Evolutionary conservation across 2,888 invertebrate genomes (phyloP).

Genomic region (Drosophila tripunctata): DNA sequence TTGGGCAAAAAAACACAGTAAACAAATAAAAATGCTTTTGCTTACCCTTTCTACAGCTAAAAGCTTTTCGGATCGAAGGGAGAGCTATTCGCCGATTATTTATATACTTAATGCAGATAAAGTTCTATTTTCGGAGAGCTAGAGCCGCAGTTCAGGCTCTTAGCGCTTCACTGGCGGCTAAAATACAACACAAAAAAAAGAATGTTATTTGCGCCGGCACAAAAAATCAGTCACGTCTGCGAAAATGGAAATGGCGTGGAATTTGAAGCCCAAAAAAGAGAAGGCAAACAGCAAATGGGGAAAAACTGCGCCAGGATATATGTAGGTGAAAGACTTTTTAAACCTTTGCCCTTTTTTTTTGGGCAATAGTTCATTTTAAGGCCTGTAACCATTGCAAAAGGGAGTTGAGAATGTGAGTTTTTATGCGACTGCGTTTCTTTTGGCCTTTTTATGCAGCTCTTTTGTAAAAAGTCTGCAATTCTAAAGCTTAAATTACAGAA

Average conservation of each 20-base stretch:
- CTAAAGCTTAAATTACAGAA: background rate
- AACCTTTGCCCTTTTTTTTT: background rate
- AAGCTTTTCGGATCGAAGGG: conserved; percentile 48
- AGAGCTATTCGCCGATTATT: conserved; percentile 43
- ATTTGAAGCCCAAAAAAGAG: conserved; percentile 43
- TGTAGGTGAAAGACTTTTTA: conserved; percentile 24
- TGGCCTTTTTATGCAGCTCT: too few species aligned
- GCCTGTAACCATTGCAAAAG: background rate
- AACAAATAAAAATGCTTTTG: background rate
- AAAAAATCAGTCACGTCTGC: conserved; percentile 56
- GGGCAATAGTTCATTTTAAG: background rate
- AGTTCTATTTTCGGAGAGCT: conserved; percentile 42
- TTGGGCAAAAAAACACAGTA: conserved; percentile 8
- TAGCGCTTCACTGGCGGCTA: conserved; percentile 38
- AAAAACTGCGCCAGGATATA: conserved; percentile 15
- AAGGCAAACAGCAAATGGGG: conserved; percentile 25
- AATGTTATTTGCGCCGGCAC: conserved; percentile 49
- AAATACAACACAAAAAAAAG: too few species aligned
- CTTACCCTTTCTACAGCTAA: conserved; percentile 27
- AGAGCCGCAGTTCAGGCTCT: conserved; percentile 15
- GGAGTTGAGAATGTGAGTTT: background rate
- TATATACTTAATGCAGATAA: conserved; percentile 68
- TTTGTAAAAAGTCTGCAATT: background rate
- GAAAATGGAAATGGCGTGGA: conserved; percentile 57
- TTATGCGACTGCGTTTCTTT: background rate